Evolutionary conservation across 1,140 invertebrate species (phyloP), one percentile per base, ranked within the genome.

Genomic region (Eulimnadia texana): DNA sequence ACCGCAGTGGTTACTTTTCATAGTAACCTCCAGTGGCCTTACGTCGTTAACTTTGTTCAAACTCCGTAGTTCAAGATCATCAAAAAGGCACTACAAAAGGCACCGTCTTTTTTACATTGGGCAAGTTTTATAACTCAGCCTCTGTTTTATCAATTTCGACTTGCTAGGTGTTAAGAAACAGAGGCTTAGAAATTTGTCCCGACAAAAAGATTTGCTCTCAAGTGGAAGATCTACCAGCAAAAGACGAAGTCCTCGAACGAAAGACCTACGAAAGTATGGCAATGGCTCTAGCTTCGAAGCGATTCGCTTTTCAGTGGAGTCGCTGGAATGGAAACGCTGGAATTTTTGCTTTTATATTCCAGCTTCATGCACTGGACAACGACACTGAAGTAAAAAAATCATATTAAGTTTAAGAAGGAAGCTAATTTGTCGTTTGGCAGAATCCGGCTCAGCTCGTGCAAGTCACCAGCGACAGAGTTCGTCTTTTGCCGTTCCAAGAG

Each of bases 281-380:
- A 3, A 6, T 63, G 42, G 24, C 56, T 9, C 22, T 57, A 19
- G 62, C 62, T 53, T 58, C 47, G 2, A 33, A 56, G 19, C 49
- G 52, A 10, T 59, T 53, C 16, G 51, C 49, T 16, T 63, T 63
- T 28, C 9, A 27, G 6, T 59, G 56, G 49, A 51, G 42, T 29
- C 55, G 62, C 0, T 63, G 62, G 62, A 63, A 63, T 16, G 29
- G 49, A 27, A 53, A 33, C 25, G 62, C 62, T n/a, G 62, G 62
- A 11, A 52, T 54, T 1, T 49, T 42, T 13, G 59, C 53, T 42
- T 58, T 60, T n/a, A 57, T 63, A 11, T 52, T 63, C 25, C 62
- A 63, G 24, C 29, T 52, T 47, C 62, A 63, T 42, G 29, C 24
- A n/a, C 25, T 56, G 1, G 62, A 63, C 42, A 54, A 27, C 52